phyloP scores from a whole-genome alignment of 2,113 vertebrate genomes.

The Lates calcarifer region DNA sequence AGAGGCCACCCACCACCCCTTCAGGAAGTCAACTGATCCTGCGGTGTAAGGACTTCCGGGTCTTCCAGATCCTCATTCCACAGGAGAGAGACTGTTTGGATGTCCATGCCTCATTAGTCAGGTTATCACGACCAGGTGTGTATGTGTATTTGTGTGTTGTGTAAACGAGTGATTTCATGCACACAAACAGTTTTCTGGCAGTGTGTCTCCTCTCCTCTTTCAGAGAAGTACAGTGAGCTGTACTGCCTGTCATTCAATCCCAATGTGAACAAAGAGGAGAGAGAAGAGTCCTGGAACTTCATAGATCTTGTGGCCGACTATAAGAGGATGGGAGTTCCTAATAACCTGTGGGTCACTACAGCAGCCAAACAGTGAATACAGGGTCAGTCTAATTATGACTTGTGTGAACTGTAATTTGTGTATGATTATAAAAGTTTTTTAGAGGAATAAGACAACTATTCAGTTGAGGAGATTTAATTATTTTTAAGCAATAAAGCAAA shows the following conservation, averaged over 20 bases:
- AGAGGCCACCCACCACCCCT: slow-evolving; percentile 89
- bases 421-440: not conserved
- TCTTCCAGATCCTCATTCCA: slow-evolving; percentile 90
- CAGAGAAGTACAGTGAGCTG: slow-evolving; percentile 94
- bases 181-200: not conserved
- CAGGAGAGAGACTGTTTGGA: slow-evolving; percentile 94
- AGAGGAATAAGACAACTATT: not conserved
- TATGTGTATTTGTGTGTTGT: slow-evolving; percentile 15
- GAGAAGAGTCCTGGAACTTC: slow-evolving; percentile 93
- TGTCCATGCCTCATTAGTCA: slow-evolving; percentile 89
- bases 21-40: slow-evolving; percentile 91
- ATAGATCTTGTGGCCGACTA: slow-evolving; percentile 89
- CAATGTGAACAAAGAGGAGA: slow-evolving; percentile 91
- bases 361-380: slow-evolving; percentile 93
- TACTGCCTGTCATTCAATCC: slow-evolving; percentile 97
- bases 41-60: slow-evolving; percentile 95
- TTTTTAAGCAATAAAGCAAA: too few relatives aligned
- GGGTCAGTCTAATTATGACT: slow-evolving; percentile 83
- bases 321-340: slow-evolving; percentile 93
- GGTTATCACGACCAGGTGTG: slow-evolving; percentile 93
- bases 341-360: slow-evolving; percentile 91
- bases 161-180: not conserved
- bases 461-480: not conserved
- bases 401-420: not conserved
- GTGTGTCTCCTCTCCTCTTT: slow-evolving; percentile 8